phyloP scores from a whole-genome alignment of 1,140 invertebrate genomes.

The Sarcophaga peregrina region DNA sequence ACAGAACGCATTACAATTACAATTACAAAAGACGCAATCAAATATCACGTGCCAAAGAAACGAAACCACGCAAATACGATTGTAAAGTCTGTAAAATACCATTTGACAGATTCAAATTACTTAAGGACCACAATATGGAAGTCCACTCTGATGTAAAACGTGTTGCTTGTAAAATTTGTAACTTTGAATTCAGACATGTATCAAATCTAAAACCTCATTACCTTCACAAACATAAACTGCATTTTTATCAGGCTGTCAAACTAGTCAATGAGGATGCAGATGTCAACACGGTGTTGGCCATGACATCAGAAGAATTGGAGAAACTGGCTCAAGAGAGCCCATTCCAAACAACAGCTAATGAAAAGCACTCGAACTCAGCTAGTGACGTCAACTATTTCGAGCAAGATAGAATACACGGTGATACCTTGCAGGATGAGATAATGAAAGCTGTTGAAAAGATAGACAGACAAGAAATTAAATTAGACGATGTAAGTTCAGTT shows the following conservation, averaged over 20 bases:
- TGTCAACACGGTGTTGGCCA: neutral
- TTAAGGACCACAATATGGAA: neutral
- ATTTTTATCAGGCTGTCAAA: neutral
- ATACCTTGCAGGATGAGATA: neutral
- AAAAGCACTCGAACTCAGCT: neutral
- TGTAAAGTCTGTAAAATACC: conserved; percentile 1
- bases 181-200: neutral
- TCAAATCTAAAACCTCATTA: neutral
- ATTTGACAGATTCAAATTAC: neutral
- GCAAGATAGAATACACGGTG: neutral
- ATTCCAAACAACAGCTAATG: neutral
- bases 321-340: too few species aligned
- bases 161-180: neutral
- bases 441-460: conserved; percentile 6
- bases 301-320: neutral
- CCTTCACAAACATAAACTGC: neutral
- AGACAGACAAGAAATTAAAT: neutral
- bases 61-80: neutral
- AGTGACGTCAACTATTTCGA: neutral
- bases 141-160: neutral
- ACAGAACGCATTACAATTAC: neutral
- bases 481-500: neutral
- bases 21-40: neutral
- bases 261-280: neutral
- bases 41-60: neutral